phyloP scores from a whole-genome alignment of 2,888 invertebrate species.

The Andrena minutula region DNA sequence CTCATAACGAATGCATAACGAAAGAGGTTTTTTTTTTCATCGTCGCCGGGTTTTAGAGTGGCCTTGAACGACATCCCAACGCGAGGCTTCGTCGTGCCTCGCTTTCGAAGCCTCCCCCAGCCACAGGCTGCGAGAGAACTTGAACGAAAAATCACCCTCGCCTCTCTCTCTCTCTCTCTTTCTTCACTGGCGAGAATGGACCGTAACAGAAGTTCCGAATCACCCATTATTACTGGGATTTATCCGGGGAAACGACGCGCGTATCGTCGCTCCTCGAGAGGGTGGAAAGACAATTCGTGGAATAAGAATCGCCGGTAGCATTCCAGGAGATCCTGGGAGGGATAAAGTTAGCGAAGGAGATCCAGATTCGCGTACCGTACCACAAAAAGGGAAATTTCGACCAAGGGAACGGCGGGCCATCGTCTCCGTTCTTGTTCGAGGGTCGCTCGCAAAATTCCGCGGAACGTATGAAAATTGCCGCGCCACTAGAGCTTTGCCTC shows the following conservation, averaged over 20 bases:
- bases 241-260: slow-evolving; percentile 21
- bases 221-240: slow-evolving; percentile 40
- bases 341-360: slow-evolving; percentile 40
- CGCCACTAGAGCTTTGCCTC: no score
- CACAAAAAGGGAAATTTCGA: slow-evolving; percentile 32
- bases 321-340: slow-evolving; percentile 42
- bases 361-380: neutral
- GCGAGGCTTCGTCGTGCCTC: neutral
- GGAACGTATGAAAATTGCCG: slow-evolving; percentile 41
- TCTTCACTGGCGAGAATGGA: neutral
- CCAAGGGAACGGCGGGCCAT: neutral
- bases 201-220: slow-evolving; percentile 6
- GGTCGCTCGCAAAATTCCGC: slow-evolving; percentile 14
- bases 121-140: neutral
- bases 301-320: slow-evolving; percentile 49
- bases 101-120: neutral
- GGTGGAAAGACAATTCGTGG: slow-evolving; percentile 49
- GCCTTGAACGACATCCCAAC: slow-evolving; percentile 34
- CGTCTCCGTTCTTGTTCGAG: slow-evolving; percentile 15
- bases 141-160: neutral
- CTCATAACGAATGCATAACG: slow-evolving; percentile 55
- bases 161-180: neutral
- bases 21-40: slow-evolving; percentile 37
- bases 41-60: slow-evolving; percentile 21
- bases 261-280: slow-evolving; percentile 46